Conservation (phyloP, 2,113 vertebrate species). For the Equus przewalskii region DNA sequence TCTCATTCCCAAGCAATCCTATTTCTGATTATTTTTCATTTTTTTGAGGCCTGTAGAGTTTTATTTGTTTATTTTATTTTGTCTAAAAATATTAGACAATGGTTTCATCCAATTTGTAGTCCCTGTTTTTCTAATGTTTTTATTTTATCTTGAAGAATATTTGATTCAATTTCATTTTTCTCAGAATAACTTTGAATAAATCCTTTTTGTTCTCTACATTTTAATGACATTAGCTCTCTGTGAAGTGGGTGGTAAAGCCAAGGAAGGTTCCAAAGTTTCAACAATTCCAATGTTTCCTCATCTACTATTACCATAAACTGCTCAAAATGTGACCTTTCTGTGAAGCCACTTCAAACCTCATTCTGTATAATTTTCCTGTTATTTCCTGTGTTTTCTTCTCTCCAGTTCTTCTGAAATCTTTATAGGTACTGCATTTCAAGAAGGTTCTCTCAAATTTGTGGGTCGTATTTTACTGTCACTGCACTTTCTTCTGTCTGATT, state of each 20-base stretch:
- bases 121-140: neutral
- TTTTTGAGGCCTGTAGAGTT: neutral
- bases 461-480: neutral
- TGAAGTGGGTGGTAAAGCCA: neutral
- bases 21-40: neutral
- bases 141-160: neutral
- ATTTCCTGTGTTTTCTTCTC: neutral
- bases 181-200: neutral
- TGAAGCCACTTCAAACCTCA: neutral
- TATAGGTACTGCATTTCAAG: neutral
- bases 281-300: neutral
- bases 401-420: neutral
- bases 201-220: neutral
- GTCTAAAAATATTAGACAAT: neutral
- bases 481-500: neutral
- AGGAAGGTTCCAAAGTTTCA: neutral
- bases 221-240: neutral
- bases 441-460: neutral
- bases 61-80: neutral
- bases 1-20: neutral
- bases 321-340: neutral
- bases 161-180: neutral
- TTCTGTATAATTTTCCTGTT: neutral
- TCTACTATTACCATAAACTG: neutral
- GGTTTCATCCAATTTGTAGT: neutral